Evolutionary conservation across 2,888 invertebrate genomes (phyloP), one percentile per base, ranked within the genome.

Genomic region (Cryptocephalus moraei): DNA sequence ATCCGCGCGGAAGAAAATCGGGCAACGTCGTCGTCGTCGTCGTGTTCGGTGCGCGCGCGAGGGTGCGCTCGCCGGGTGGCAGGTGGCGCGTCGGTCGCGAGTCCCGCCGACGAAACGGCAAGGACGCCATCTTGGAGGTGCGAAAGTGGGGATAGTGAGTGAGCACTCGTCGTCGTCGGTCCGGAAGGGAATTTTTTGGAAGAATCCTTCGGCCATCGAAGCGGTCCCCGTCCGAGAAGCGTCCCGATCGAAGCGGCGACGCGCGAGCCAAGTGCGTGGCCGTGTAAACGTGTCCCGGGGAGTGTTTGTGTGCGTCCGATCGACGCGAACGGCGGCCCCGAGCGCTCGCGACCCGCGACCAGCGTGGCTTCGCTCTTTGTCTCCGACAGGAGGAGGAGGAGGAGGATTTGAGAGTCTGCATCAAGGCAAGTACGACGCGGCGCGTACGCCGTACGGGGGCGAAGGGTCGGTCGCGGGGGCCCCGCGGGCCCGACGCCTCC

Each of bases 361-460:
- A 71, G 71, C 71, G 71, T 71, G 71, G 71, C 71, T 69, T 59
- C 68, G 69, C 67, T 67, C 70, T 71, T 71, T 71, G 69, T 70
- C 70, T 69, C 70, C 68, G 64, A 64, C 65, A 64, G 59, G 53
- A 58, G 63, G 63, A 60, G 58, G 63, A 60, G 58, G 22, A 22
- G 22, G 22, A 22, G 22, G 22, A 22, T 22, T 22, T 22, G 22
- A 22, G 22, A 22, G 22, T 22, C 22, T 22, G 22, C 22, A 22
- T 22, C 22, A 22, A 22, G 22, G 22, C 22, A 22, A 22, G 22
- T 22, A 22, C n/a, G n/a, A n/a, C n/a, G 22, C 22, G 22, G 6
- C n/a, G 22, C 22, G 22, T 22, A 22, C 22, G 22, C 6, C 2
- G 3, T 6, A 22, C 22, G 22, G 22, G 6, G 22, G 22, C 22